A percentile compares a stretch with the other conserved stretches of the same genome.
These are phyloP conservation scores for Pachycephus smyrnensis DNA, from an alignment of 2,888 invertebrate species.

Conservation along the genomic window DNA sequence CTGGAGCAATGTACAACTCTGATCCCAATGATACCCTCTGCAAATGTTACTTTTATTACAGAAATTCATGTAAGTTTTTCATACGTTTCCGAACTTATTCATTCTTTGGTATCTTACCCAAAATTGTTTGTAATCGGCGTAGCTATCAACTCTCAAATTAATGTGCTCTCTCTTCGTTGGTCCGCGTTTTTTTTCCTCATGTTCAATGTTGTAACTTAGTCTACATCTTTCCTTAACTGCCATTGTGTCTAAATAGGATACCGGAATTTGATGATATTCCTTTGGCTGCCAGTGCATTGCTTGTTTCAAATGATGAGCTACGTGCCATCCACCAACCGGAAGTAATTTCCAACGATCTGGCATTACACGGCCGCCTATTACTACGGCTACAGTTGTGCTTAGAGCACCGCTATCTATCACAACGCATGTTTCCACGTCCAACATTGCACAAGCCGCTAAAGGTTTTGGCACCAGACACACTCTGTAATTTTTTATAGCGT, in stretches of 20 bases:
- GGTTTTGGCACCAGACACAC: slow-evolving; percentile 66
- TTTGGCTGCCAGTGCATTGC: slow-evolving; percentile 65
- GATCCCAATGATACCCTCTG: slow-evolving; percentile 63
- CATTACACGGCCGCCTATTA: slow-evolving; percentile 63
- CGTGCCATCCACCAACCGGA: slow-evolving; percentile 67
- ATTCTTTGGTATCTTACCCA: slow-evolving; percentile 46
- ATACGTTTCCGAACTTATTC: slow-evolving; percentile 2
- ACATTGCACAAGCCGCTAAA: slow-evolving; percentile 63
- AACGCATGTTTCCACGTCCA: slow-evolving; percentile 64
- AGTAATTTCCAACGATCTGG: slow-evolving; percentile 60
- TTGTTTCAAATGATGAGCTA: slow-evolving; percentile 64
- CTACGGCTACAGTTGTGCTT: slow-evolving; percentile 65
- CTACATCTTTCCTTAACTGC: slow-evolving; percentile 65
- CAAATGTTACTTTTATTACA: slow-evolving; percentile 24
- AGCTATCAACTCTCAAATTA: slow-evolving; percentile 58
- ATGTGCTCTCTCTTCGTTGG: slow-evolving; percentile 55
- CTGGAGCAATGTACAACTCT: slow-evolving; percentile 65
- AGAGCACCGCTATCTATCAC: slow-evolving; percentile 67
- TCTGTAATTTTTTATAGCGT: slow-evolving; percentile 37
- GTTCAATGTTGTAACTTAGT: slow-evolving; percentile 62
- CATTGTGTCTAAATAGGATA: slow-evolving; percentile 62
- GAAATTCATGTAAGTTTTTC: neutral
- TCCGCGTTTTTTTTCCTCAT: slow-evolving; percentile 53
- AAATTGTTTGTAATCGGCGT: slow-evolving; percentile 58
- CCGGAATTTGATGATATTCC: slow-evolving; percentile 62